Conservation (phyloP, 2,797 vertebrate genomes). For the Peromyscus melanophrys region DNA sequence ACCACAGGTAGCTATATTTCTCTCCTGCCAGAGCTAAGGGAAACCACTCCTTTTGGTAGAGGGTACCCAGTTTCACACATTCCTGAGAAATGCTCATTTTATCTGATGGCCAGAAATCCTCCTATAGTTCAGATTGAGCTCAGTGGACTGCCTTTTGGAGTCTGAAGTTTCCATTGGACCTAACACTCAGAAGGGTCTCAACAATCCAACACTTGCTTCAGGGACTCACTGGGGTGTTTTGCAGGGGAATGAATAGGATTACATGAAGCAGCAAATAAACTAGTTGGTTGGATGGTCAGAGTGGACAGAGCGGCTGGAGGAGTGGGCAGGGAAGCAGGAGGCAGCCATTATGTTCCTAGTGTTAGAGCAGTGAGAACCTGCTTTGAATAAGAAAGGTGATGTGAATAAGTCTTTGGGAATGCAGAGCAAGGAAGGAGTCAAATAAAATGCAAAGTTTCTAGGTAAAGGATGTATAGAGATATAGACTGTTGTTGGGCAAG, state of each 20-base stretch:
- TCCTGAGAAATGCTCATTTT: not conserved
- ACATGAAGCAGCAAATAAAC: not conserved
- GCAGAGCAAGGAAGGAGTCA: constrained; percentile 19
- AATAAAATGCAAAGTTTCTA: not conserved
- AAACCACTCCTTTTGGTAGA: not conserved
- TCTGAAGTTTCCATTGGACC: not conserved
- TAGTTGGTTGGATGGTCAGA: not conserved
- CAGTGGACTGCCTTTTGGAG: not conserved
- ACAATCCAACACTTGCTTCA: not conserved
- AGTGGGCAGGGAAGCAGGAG: no score
- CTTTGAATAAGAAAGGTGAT: not conserved
- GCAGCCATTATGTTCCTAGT: not conserved
- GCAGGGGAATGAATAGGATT: not conserved
- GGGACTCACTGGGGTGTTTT: not conserved
- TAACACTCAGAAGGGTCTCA: not conserved
- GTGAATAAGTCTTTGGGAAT: not conserved
- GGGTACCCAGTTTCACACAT: not conserved
- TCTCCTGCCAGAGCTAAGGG: not conserved
- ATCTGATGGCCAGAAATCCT: not conserved
- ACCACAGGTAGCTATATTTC: not conserved
- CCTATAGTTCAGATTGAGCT: not conserved
- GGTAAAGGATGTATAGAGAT: not conserved
- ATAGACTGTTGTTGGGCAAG: not conserved
- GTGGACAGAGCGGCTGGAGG: not conserved
- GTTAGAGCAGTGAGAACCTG: not conserved